A percentile compares a stretch with the other conserved stretches of the same genome.
phyloP scores from a whole-genome alignment of 2,113 vertebrate species.

The Atractosteus spatula region DNA sequence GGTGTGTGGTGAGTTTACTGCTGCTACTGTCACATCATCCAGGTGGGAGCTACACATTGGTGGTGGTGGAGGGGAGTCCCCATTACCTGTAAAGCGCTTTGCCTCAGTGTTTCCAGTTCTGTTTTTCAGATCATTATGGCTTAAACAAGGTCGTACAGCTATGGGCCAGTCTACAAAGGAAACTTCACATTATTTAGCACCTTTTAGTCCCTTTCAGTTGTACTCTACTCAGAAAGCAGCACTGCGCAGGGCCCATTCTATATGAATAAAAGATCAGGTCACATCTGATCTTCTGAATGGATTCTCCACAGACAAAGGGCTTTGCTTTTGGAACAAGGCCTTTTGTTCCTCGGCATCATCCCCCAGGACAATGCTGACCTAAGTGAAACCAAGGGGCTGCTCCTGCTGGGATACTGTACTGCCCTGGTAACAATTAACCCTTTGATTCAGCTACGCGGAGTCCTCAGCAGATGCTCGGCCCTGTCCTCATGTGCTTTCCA shows the following conservation, averaged over 20 bases:
- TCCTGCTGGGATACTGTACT: background rate
- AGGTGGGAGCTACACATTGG: too few relatives aligned
- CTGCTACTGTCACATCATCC: too few relatives aligned
- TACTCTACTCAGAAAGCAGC: background rate
- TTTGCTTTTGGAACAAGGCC: constrained; percentile 36
- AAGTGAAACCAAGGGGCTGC: background rate
- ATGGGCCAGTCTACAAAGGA: too few relatives aligned
- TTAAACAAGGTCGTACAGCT: too few relatives aligned
- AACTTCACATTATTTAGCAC: too few relatives aligned
- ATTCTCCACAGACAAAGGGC: constrained; percentile 25
- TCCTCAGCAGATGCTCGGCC: constrained; percentile 16
- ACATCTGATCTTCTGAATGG: constrained; percentile 4
- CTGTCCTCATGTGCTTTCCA: constrained; percentile 50
- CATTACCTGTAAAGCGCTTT: too few relatives aligned
- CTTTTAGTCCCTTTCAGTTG: too few relatives aligned
- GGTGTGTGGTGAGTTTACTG: too few relatives aligned
- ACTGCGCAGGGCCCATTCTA: background rate
- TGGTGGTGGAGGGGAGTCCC: too few relatives aligned
- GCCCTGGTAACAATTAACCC: constrained; percentile 47
- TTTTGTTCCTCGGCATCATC: constrained; percentile 47
- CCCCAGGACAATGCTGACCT: constrained; percentile 45
- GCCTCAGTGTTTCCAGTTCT: too few relatives aligned
- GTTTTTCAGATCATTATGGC: too few relatives aligned
- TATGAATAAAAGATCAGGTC: constrained; percentile 18
- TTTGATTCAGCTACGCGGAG: constrained; percentile 26